Evolutionary conservation across 2,113 vertebrate genomes (phyloP).

Genomic region (Pundamilia nyererei): DNA sequence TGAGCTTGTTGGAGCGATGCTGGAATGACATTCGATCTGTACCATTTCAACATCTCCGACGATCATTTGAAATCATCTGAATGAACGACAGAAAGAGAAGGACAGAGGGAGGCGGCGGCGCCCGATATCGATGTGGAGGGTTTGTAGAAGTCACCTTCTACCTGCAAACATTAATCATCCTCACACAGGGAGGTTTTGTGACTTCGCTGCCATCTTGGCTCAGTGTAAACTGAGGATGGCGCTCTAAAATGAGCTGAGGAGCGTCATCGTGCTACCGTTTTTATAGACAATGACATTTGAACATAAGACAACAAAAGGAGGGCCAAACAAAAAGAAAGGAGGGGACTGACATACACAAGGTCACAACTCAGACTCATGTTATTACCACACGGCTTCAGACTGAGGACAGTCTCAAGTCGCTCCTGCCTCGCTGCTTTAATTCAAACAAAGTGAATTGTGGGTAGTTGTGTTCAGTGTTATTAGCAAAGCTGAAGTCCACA

Average conservation of each 20-base stretch:
- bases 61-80: background rate
- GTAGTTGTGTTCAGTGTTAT: background rate
- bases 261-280: background rate
- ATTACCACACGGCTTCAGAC: background rate
- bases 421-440: background rate
- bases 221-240: background rate
- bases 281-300: background rate
- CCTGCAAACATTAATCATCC: background rate
- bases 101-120: background rate
- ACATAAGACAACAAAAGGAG: background rate
- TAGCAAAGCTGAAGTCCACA: background rate
- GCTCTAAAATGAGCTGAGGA: background rate
- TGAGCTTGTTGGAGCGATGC: background rate
- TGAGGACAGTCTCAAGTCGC: background rate
- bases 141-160: background rate
- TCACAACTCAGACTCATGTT: background rate
- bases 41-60: background rate
- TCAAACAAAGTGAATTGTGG: background rate
- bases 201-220: background rate
- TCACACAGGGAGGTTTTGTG: background rate
- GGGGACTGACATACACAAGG: background rate
- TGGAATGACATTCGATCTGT: background rate
- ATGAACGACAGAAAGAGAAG: background rate
- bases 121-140: background rate
- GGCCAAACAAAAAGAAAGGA: background rate